Base-by-base conservation (phyloP, 92 coral and sea anemone genomes). In the Actinostola sp. region DNA sequence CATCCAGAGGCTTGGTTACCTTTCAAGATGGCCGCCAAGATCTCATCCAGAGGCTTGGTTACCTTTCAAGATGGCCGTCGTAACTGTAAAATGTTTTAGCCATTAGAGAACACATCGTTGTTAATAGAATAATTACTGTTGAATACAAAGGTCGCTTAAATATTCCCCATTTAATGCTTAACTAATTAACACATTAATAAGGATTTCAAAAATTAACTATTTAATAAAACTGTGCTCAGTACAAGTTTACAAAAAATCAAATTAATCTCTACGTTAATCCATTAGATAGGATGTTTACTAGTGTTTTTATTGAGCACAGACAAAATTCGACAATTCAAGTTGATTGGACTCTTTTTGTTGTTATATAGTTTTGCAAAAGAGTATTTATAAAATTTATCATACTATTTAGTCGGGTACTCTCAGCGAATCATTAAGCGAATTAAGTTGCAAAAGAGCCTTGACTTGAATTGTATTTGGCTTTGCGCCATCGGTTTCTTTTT, bases 401-500 rank as follows among this genome's bases (percentile, higher is more conserved):
- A 7, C 3, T 7, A 48, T 48, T 8, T 48, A 8, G 9, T 21
- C 30, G 60, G 60, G 28, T 39, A 7, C 45, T 25, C 15, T 21
- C 6, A 53, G 60, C 60, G 60, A 53, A 53, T 25, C 29, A 9
- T 53, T 53, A 53, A 53, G 60, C n/a, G n/a, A n/a, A n/a, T n/a
- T 53, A 28, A 7, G 45, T 7, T 7, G 45, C 45, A 39, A 7
- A 39, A 7, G 45, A 7, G 7, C 45, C 8, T 7, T 7, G 45
- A 39, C 7, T 39, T 39, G 45, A 39, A 14, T 7, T 14, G 14
- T 39, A 39, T 7, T 39, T 39, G 45, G 8, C 45, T 39, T 7
- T 7, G 45, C 14, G 45, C 45, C 19, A 48, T 48, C 4, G n/a
- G 16, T 9, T 48, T 48, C 19, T 48, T 2, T 48, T 48, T 17